Evolutionary conservation across 2,797 vertebrate genomes (phyloP).

Genomic region (Tenualosa thibaudeaui): DNA sequence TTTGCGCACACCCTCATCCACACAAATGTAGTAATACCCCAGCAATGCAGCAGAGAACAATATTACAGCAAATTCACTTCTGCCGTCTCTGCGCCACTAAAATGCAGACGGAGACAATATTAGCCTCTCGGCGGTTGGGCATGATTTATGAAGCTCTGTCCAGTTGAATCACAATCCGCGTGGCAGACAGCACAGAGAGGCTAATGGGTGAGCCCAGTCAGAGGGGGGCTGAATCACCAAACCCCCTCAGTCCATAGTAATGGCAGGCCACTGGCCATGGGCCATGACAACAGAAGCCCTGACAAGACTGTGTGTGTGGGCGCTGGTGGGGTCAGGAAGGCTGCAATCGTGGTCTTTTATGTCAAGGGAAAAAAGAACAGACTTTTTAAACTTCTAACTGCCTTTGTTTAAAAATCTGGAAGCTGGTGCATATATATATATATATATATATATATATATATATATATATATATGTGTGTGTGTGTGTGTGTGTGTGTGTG

Average conservation of each 20-base stretch:
- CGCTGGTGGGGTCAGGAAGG: neutral
- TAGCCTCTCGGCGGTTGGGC: neutral
- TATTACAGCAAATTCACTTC: neutral
- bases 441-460: neutral
- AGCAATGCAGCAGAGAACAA: conserved; percentile 6
- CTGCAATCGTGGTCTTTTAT: neutral
- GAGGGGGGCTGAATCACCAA: neutral
- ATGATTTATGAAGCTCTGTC: conserved; percentile 16
- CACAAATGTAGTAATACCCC: neutral
- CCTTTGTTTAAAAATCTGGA: neutral
- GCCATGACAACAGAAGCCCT: neutral
- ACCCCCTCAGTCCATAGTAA: neutral
- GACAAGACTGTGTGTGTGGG: neutral
- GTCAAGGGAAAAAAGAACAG: neutral
- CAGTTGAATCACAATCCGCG: neutral
- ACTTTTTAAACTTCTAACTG: neutral
- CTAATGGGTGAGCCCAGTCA: neutral
- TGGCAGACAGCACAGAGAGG: neutral
- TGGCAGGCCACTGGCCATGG: neutral
- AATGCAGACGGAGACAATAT: conserved; percentile 15
- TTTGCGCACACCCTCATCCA: neutral
- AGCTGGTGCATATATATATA: neutral
- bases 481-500: neutral
- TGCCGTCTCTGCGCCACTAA: neutral
- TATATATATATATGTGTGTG: neutral